Evolutionary conservation across 2,113 vertebrate species (phyloP), one percentile per base, ranked within the genome.

Genomic region (Alligator mississippiensis): DNA sequence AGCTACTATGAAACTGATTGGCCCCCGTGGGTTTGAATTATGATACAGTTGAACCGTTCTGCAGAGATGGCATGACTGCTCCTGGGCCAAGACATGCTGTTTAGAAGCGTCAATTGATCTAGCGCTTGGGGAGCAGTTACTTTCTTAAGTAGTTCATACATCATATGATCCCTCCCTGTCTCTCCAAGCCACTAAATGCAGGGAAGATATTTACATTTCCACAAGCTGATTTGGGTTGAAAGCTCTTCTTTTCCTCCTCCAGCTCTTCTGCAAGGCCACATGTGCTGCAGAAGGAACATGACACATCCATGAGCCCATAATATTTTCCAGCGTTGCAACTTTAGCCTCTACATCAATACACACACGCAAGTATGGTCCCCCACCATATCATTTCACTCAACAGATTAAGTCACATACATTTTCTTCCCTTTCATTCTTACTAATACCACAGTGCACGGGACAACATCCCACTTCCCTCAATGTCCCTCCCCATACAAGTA

Each of bases 251-350:
- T 66, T 97, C 94, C 82, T 98, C 93, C 27, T 99, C 99, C 92
- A 99, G 89, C 92, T 99, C 99, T 75, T 99, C 99, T 4, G 99
- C 99, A 1, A 99, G 98, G 63, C 99, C 99, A 95, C 99, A 99
- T 0, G 99, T 97, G 97, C 99, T 99, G 12, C 3, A 89, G 30
- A 87, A 34, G 88, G 92, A 90, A 94, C 14, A 96, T 75, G 58
- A 79, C 47, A 66, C 24, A 75, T 77, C 61, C 9, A 74, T 1
- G n/a, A 89, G 47, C 18, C 77, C 72, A 27, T 60, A 78, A 72
- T 22, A 54, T 17, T n/a, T 30, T 68, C 21, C 66, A 90, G 63
- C 60, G 25, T 84, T 21, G 1, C n/a, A 68, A 47, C 38, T 38
- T 8, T 38, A 8, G 38, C 38, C 38, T 38, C 38, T 38, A 8